Percentiles rank a stretch among this genome's conserved stretches.
Conservation (phyloP, 2,888 invertebrate species). For the Drepanosiphum platanoidis region DNA sequence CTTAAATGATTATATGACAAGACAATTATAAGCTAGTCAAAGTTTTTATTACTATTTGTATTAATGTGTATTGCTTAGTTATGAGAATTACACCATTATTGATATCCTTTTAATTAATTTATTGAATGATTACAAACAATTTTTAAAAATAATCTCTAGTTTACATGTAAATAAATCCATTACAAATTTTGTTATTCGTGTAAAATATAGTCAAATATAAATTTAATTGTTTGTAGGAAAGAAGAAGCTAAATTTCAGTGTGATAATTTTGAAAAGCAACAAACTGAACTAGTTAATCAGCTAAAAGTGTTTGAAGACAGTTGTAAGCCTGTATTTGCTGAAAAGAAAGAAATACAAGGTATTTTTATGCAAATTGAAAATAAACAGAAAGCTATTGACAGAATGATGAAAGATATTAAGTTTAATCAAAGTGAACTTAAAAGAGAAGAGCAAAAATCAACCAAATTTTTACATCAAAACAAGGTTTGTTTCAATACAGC, state of each 20-base stretch:
- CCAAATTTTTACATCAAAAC: not conserved
- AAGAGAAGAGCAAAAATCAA: constrained; percentile 15
- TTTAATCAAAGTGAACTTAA: constrained; percentile 21
- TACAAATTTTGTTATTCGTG: not conserved
- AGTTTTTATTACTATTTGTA: too few species aligned
- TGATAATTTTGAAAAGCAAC: constrained; percentile 23
- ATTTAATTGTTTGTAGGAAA: constrained; percentile 18
- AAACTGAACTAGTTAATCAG: constrained; percentile 70
- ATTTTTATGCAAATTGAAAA: constrained; percentile 38
- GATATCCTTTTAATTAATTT: too few species aligned
- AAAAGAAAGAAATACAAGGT: constrained; percentile 32
- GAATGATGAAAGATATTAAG: constrained; percentile 34
- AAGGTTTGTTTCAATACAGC: constrained; percentile 13
- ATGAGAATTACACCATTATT: too few species aligned
- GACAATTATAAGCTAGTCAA: too few species aligned
- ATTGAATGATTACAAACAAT: too few species aligned
- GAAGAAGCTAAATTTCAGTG: constrained; percentile 28
- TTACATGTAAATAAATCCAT: not conserved
- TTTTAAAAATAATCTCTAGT: too few species aligned
- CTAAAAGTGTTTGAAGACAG: constrained; percentile 70
- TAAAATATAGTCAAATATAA: not conserved
- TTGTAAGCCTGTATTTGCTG: constrained; percentile 70
- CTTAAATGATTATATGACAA: too few species aligned
- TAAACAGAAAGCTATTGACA: constrained; percentile 28
- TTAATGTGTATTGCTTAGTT: too few species aligned